Evolutionary conservation across 1,140 invertebrate genomes (phyloP), one percentile per base, ranked within the genome.

Genomic region (Hesperophylax magnus): DNA sequence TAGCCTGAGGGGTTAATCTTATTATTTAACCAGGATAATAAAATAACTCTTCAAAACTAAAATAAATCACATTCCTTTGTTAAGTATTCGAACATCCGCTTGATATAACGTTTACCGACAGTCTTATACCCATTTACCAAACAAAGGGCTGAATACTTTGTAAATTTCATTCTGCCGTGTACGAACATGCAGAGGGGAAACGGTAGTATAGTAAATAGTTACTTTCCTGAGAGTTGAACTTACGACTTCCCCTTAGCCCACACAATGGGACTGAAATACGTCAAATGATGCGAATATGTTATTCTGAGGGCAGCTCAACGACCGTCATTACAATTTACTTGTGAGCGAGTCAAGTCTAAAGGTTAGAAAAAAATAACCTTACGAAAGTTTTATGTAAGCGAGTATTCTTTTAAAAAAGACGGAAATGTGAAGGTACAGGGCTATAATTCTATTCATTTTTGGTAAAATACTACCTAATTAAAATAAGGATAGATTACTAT

Each of bases 261-360:
- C 65, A 39, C 31, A 69, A 69, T 69, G 18, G 65, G 22, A 9
- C 15, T 69, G 22, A 20, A 69, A 69, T 69, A 52, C n/a, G 65
- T 14, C 31, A 69, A 69, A 69, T 69, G 31, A 69, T 22, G 65
- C 31, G 65, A 69, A 9, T 47, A 69, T 39, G 65, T 69, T 69
- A 5, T 20, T 31, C 65, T 52, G 8, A 69, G 31, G 65, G n/a
- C 65, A 20, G n/a, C 34, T 69, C 31, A 69, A 69, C 34, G 31
- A 20, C 3, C 65, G 65, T 69, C 65, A 69, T 69, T 69, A 69
- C 9, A 69, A 9, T 69, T 69, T 34, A 69, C 65, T 69, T 69
- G 65, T 39, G 39, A 34, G 17, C 17, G 17, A 24, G 8, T 8
- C 11, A 14, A 34, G 61, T 65, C 18, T n/a, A 22, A 18, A 60